Percentiles rank a stretch among this genome's conserved stretches.
phyloP scores from a whole-genome alignment of 2,113 vertebrate species.

The Mesoclemmys tuberculata region DNA sequence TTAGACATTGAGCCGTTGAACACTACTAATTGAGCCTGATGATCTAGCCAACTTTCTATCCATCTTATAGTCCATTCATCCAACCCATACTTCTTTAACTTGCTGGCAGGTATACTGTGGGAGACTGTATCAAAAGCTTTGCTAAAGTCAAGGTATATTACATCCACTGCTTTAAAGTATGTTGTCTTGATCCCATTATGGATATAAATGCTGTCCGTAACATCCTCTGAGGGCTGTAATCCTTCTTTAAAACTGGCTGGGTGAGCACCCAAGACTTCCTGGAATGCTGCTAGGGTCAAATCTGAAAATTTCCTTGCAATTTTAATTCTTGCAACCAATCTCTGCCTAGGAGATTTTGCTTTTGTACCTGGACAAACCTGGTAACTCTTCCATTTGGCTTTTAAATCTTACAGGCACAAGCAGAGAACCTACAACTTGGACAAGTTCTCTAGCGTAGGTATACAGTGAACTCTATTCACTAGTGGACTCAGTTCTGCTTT shows the following conservation, averaged over 20 bases:
- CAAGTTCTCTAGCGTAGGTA: neutral
- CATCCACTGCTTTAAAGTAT: neutral
- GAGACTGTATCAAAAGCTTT: too few species aligned
- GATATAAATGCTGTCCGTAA: too few species aligned
- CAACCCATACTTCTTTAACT: too few species aligned
- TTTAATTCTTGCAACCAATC: neutral
- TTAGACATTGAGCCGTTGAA: too few species aligned
- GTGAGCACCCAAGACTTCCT: neutral
- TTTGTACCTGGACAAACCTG: neutral
- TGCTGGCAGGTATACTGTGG: too few species aligned
- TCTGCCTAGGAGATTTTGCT: neutral
- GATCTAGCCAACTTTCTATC: too few species aligned
- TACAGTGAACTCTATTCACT: neutral
- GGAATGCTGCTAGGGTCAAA: neutral
- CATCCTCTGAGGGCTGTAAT: too few species aligned
- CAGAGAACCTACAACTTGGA: neutral
- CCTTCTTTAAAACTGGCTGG: neutral
- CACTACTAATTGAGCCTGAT: too few species aligned
- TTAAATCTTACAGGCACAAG: neutral
- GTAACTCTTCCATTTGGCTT: neutral
- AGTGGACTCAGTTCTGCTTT: neutral
- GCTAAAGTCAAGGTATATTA: too few species aligned
- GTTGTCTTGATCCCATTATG: too few species aligned
- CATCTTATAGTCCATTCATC: too few species aligned
- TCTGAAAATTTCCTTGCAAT: neutral